Conservation (phyloP, 2,888 invertebrate species). For the Drosophila phalerata region DNA sequence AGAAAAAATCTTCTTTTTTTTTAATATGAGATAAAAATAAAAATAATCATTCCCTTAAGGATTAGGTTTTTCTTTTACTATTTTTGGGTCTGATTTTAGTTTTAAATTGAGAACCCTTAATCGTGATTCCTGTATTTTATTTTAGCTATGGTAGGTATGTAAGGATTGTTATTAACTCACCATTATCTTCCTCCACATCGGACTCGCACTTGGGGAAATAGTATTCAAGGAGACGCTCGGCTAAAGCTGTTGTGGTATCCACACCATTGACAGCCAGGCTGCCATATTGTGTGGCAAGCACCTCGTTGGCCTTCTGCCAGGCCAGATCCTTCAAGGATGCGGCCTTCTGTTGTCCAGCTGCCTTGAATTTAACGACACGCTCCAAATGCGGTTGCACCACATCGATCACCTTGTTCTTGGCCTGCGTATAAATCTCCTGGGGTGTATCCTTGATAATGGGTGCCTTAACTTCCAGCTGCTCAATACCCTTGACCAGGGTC, state of each 20-base stretch:
- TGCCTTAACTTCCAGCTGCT: constrained; percentile 88
- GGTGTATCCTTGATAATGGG: constrained; percentile 90
- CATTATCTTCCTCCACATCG: constrained; percentile 87
- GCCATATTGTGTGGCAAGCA: constrained; percentile 90
- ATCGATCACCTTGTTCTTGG: constrained; percentile 87
- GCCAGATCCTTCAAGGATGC: constrained; percentile 89
- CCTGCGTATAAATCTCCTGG: constrained; percentile 87
- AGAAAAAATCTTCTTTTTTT: too few relatives aligned
- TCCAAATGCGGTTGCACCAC: constrained; percentile 87
- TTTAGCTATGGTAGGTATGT: neutral
- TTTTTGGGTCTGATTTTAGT: neutral
- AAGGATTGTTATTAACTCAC: constrained; percentile 79
- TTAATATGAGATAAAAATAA: too few relatives aligned
- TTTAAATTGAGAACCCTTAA: neutral
- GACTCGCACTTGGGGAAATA: constrained; percentile 89
- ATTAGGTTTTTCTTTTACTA: neutral
- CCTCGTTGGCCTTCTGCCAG: constrained; percentile 90
- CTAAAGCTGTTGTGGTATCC: constrained; percentile 89
- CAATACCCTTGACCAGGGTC: constrained; percentile 89
- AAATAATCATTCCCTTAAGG: too few relatives aligned
- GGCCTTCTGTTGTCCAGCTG: constrained; percentile 87
- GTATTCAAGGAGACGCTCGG: constrained; percentile 91
- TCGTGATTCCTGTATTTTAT: neutral
- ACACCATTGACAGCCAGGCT: constrained; percentile 89
- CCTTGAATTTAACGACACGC: constrained; percentile 83